A percentile compares a stretch with the other conserved stretches of the same genome.
phyloP scores from a whole-genome alignment of 1,140 invertebrate species.

The Saccostrea glomerata region DNA sequence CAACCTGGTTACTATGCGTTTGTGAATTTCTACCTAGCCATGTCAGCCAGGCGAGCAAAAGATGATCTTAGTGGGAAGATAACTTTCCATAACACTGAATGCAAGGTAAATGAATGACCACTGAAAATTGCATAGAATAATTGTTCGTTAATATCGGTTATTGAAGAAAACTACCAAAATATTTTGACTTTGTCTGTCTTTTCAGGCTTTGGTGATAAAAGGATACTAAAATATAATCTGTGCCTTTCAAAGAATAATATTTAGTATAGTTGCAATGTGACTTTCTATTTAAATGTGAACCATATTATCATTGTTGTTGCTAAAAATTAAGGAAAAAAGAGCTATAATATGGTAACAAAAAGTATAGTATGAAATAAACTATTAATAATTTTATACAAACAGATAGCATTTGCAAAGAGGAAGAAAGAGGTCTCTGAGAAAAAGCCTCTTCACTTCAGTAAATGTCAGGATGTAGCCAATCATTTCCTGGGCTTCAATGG shows the following conservation, averaged over 20 bases:
- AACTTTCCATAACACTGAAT: constrained; percentile 55
- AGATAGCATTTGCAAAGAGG: constrained; percentile 69
- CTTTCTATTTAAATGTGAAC: not conserved
- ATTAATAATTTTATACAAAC: not conserved
- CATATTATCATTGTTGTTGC: not conserved
- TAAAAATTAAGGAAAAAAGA: not conserved
- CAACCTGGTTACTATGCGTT: constrained; percentile 68
- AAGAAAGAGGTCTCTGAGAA: constrained; percentile 51
- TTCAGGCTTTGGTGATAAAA: too few species aligned
- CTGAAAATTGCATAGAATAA: too few species aligned
- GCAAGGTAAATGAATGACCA: constrained; percentile 61
- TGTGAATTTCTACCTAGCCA: constrained; percentile 71
- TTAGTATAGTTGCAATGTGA: not conserved
- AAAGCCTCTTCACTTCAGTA: constrained; percentile 58
- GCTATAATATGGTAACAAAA: not conserved
- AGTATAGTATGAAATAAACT: not conserved
- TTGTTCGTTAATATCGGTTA: too few species aligned
- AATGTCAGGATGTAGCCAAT: constrained; percentile 73
- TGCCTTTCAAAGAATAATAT: too few species aligned
- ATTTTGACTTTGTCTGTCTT: too few species aligned
- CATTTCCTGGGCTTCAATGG: constrained; percentile 74
- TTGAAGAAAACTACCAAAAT: too few species aligned
- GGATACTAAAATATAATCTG: too few species aligned
- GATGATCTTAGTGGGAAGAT: constrained; percentile 58
- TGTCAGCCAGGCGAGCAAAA: constrained; percentile 62